Evolutionary conservation across 2,888 invertebrate species (phyloP), one percentile per base, ranked within the genome.

Genomic region (Apotomis turbidana): DNA sequence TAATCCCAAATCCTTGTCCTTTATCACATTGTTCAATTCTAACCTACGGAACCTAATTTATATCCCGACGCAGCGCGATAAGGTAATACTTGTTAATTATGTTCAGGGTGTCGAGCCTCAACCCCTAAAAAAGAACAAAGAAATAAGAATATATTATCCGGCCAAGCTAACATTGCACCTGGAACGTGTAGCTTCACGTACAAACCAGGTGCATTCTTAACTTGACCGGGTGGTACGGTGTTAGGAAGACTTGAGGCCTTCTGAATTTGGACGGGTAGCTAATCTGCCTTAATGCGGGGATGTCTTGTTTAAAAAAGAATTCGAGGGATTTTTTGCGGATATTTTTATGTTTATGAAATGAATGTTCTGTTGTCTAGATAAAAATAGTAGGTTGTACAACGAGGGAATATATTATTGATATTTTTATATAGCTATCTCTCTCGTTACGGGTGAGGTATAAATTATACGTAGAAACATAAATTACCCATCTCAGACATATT

Each of bases 271-370:
- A 9, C 3, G 9, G 41, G 3, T 1, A 15, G 71, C 62, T 78
- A 78, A 79, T 77, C 80, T 71, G 55, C 67, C 76, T 69, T 78
- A 78, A 81, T 75, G 77, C 75, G 36, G 41, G 36, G 38, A 66
- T 38, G 66, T 71, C 71, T 71, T 66, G 60, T 60, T 71, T 71
- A n/a, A 49, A 41, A 71, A 70, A 63, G 49, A 70, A 41, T 52
- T 8, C 12, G 59, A 13, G 15, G 41, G 27, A 36, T 38, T 51
- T 62, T 49, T 49, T 3, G 9, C 49, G 49, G 51, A 46, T 49
- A 12, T 46, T 44, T 46, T 46, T 60, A 13, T 60, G 12, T 44
- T 60, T 44, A 44, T 60, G 15, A 49, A 9, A 9, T 5, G 41
- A 0, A 41, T 41, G 3, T 41, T 4, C 41, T 41, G 41, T 41